Percentiles rank a stretch among this genome's conserved stretches.
Evolutionary conservation across 2,113 vertebrate genomes (phyloP).

Genomic region (Mastomys natalensis): DNA sequence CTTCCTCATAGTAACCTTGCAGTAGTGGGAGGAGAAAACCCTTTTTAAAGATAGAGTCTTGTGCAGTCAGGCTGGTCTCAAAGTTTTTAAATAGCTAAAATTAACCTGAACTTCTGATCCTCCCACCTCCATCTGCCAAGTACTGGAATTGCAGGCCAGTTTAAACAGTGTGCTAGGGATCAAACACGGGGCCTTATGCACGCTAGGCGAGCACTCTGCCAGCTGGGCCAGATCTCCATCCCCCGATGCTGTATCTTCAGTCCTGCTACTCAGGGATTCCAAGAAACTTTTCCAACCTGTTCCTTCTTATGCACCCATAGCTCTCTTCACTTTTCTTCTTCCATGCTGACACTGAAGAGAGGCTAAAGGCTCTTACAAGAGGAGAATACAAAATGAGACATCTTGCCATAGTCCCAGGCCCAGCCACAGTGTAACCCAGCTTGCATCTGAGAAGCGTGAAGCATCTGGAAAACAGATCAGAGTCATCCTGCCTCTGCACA

Average conservation of each 20-base stretch:
- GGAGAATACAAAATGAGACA: fast-evolving
- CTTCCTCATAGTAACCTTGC: neutral
- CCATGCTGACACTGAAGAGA: neutral
- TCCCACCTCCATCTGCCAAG: neutral
- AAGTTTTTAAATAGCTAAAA: neutral
- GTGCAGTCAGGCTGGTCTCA: neutral
- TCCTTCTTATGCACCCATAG: neutral
- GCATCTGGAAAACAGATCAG: constrained; percentile 24
- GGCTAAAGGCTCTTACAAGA: neutral
- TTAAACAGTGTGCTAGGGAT: too few relatives aligned
- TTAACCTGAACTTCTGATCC: neutral
- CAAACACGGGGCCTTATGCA: neutral
- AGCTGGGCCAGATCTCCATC: neutral
- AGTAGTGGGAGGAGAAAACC: neutral
- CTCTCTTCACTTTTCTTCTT: neutral
- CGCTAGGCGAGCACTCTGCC: neutral
- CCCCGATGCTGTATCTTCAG: neutral
- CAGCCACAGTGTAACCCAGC: neutral
- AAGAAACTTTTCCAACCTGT: neutral
- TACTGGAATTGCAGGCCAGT: neutral
- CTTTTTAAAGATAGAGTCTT: neutral
- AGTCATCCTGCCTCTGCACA: neutral
- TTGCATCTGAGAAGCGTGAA: neutral
- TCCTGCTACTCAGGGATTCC: neutral
- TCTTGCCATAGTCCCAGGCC: neutral